These are phyloP conservation scores for Ornithoptera priamus DNA, from an alignment of 2,888 invertebrate genomes.

Conservation along the genomic window DNA sequence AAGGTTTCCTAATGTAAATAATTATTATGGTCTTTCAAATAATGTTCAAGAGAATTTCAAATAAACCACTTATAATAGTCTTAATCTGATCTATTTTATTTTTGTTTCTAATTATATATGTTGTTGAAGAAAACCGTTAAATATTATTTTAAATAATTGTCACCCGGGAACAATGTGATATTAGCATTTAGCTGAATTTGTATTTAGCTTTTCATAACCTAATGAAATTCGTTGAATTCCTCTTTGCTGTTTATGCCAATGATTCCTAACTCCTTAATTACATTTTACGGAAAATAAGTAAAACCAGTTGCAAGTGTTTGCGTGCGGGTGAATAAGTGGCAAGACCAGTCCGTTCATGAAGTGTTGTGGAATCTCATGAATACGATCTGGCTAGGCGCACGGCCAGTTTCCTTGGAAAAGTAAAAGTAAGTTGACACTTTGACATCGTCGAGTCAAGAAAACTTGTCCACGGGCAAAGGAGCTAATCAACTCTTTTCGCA, in stretches of 20 bases:
- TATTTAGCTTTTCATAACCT: conserved; percentile 26
- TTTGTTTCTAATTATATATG: too few relatives aligned
- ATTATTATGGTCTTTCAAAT: too few relatives aligned
- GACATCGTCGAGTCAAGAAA: conserved; percentile 17
- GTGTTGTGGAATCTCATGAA: conserved; percentile 39
- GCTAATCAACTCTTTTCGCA: neutral
- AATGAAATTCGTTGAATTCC: conserved; percentile 34
- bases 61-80: too few relatives aligned
- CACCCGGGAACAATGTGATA: conserved; percentile 11
- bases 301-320: conserved; percentile 51
- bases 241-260: conserved; percentile 35
- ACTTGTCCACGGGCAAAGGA: neutral
- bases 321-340: conserved; percentile 37
- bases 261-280: conserved; percentile 51
- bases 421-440: conserved; percentile 44
- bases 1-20: too few relatives aligned
- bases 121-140: neutral
- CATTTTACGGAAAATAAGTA: conserved; percentile 55
- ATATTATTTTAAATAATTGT: conserved; percentile 3
- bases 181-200: too few relatives aligned
- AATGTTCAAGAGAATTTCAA: too few relatives aligned
- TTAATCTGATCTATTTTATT: too few relatives aligned
- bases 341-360: conserved; percentile 44
- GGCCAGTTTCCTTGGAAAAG: conserved; percentile 49
- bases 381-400: conserved; percentile 34